Conservation (phyloP, 2,888 invertebrate genomes). For the Oegoconia quadripuncta region DNA sequence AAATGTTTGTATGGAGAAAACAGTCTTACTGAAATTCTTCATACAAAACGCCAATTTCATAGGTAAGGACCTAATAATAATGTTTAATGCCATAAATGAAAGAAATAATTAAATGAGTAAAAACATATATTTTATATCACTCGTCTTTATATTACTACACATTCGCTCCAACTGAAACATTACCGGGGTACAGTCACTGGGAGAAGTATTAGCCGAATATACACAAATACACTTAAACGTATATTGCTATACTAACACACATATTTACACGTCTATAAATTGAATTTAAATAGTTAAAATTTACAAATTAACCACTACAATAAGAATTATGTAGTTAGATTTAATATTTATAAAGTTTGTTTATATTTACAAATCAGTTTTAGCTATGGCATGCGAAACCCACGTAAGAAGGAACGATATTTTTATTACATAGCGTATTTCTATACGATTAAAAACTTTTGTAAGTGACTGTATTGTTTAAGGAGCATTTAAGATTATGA, state of each 20-base stretch:
- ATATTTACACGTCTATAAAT: slow-evolving; percentile 13
- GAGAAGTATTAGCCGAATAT: slow-evolving; percentile 44
- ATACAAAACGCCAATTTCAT: too few species aligned
- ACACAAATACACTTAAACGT: slow-evolving; percentile 48
- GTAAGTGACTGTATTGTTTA: too few species aligned
- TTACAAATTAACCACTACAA: neutral
- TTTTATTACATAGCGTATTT: slow-evolving; percentile 24
- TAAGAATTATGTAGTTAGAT: neutral
- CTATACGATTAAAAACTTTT: too few species aligned
- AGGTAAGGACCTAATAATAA: too few species aligned
- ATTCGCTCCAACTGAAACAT: slow-evolving; percentile 28
- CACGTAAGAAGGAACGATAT: slow-evolving; percentile 43
- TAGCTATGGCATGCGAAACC: slow-evolving; percentile 41
- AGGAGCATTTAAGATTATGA: too few species aligned
- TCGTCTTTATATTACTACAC: slow-evolving; percentile 60
- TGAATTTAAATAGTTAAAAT: neutral
- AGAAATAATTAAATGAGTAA: slow-evolving; percentile 68
- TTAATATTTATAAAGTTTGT: neutral
- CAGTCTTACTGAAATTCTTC: too few species aligned
- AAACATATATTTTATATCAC: slow-evolving; percentile 78
- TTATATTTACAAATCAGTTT: slow-evolving; percentile 39
- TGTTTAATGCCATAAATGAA: slow-evolving; percentile 27
- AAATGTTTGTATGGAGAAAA: too few species aligned
- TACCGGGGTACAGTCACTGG: slow-evolving; percentile 46
- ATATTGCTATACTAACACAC: slow-evolving; percentile 12